Percentiles rank a stretch among this genome's conserved stretches.
phyloP scores from a whole-genome alignment of 2,113 vertebrate genomes.

The Sterrhoptilus dennistouni region DNA sequence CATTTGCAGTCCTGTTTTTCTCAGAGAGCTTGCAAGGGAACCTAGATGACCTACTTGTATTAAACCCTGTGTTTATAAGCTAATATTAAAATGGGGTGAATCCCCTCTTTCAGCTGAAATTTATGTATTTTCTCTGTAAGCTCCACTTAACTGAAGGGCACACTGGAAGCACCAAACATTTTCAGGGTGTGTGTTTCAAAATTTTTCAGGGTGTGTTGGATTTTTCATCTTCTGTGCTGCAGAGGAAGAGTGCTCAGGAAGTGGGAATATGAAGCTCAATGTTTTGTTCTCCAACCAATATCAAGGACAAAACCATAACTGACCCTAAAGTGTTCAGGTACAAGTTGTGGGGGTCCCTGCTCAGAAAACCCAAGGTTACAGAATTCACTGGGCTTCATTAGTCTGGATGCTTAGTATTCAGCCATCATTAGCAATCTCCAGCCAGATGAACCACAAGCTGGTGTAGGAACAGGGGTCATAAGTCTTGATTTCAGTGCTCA shows the following conservation, averaged over 20 bases:
- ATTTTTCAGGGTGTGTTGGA: fast-evolving
- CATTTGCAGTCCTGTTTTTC: background rate
- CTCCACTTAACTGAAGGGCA: background rate
- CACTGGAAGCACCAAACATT: fast-evolving
- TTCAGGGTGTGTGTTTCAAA: too few species aligned
- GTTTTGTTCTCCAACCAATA: background rate
- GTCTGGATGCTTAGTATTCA: background rate
- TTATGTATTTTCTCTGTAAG: background rate
- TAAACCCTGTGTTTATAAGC: background rate
- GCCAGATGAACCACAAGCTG: background rate
- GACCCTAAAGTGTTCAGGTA: background rate
- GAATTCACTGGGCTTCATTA: background rate
- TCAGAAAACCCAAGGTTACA: background rate
- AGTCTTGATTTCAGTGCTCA: background rate
- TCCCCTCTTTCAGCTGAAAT: background rate
- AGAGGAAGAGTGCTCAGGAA: background rate
- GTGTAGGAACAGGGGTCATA: background rate
- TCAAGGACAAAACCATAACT: background rate
- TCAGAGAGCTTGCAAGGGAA: background rate
- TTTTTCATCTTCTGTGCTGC: background rate
- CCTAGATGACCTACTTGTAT: background rate
- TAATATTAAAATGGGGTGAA: background rate
- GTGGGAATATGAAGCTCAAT: background rate
- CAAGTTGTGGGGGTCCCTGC: background rate
- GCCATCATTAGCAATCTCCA: background rate